A percentile compares a stretch with the other conserved stretches of the same genome.
Evolutionary conservation across 2,888 invertebrate genomes (phyloP).

Genomic region (Chloromyia formosa): DNA sequence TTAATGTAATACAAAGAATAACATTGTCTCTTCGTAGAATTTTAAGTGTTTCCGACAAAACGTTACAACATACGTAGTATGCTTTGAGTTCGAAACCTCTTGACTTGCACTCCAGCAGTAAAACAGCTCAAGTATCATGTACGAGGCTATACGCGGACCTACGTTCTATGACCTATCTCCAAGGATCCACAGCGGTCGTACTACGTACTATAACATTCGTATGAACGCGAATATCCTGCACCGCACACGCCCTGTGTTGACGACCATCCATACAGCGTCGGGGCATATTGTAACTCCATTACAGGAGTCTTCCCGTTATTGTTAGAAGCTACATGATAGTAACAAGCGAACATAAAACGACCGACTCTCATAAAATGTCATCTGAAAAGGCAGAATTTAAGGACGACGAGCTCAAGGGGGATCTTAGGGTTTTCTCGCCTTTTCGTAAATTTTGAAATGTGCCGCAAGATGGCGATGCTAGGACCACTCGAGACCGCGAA

Average conservation of each 20-base stretch:
- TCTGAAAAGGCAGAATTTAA: constrained; percentile 29
- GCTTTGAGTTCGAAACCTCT: constrained; percentile 34
- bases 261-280: background rate
- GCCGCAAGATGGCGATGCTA: background rate
- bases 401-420: constrained; percentile 31
- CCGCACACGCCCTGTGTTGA: background rate
- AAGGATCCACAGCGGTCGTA: background rate
- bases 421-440: constrained; percentile 26
- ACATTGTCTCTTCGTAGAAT: constrained; percentile 39
- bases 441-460: constrained; percentile 23
- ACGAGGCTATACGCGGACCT: background rate
- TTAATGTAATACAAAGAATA: constrained; percentile 41
- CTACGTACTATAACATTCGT: background rate
- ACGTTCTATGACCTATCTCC: background rate
- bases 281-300: constrained; percentile 38
- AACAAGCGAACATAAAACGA: constrained; percentile 32
- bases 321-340: constrained; percentile 11
- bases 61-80: constrained; percentile 32
- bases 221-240: background rate
- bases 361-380: constrained; percentile 38
- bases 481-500: constrained; percentile 30
- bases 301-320: constrained; percentile 22
- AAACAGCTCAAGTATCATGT: constrained; percentile 38
- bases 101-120: constrained; percentile 39
- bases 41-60: constrained; percentile 41